Evolutionary conservation across 2,113 vertebrate species (phyloP).

Genomic region (Oncorhynchus keta): DNA sequence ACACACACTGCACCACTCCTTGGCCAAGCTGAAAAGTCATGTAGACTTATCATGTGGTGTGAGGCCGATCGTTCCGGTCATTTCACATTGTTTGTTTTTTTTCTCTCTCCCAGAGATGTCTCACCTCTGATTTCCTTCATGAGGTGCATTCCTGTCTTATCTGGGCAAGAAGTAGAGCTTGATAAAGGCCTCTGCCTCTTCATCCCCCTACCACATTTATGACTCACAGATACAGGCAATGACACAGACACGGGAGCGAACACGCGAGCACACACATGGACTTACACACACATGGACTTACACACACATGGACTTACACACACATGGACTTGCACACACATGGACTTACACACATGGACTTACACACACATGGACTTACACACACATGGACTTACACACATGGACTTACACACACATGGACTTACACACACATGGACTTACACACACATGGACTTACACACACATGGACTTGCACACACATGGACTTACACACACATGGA

Average conservation of each 20-base stretch:
- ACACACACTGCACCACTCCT: not conserved
- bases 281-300: too few species aligned
- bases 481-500: not conserved
- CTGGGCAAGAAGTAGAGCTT: conserved; percentile 36
- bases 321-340: not conserved
- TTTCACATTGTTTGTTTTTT: conserved; percentile 30
- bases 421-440: too few species aligned
- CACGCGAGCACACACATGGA: not conserved
- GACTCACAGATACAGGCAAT: not conserved
- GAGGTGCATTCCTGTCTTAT: conserved; percentile 64
- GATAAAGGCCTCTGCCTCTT: conserved; percentile 43
- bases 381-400: too few species aligned
- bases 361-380: not conserved
- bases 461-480: not conserved
- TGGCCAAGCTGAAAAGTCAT: not conserved
- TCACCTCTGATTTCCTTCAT: conserved; percentile 38
- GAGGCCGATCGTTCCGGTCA: not conserved
- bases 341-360: too few species aligned
- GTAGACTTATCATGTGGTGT: not conserved
- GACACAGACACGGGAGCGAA: not conserved
- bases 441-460: not conserved
- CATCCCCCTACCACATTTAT: conserved; percentile 6
- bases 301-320: not conserved
- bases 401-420: too few species aligned
- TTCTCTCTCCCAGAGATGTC: conserved; percentile 28